These are phyloP conservation scores for Ischnura elegans DNA, from an alignment of 2,888 invertebrate species.

Conservation along the genomic window DNA sequence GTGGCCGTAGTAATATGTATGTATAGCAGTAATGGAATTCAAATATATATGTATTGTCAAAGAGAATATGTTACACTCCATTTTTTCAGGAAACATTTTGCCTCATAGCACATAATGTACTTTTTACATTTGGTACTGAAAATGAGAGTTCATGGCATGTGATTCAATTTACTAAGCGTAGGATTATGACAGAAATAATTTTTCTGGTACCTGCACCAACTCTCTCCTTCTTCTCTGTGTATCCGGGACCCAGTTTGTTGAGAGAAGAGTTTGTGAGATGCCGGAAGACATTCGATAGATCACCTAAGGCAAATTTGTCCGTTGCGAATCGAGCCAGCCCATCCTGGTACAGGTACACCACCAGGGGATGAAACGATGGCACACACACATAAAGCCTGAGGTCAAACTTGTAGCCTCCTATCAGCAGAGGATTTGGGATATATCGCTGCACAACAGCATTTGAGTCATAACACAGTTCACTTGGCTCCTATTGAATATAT, in stretches of 20 bases:
- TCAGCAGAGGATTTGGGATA: slow-evolving; percentile 87
- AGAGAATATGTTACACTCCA: too few species aligned
- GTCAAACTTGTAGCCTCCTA: slow-evolving; percentile 96
- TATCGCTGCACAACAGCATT: slow-evolving; percentile 90
- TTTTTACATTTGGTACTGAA: too few species aligned
- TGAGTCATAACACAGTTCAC: slow-evolving; percentile 88
- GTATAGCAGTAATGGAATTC: too few species aligned
- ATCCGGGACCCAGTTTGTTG: slow-evolving; percentile 92
- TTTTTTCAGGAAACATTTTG: too few species aligned
- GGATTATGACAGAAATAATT: background rate
- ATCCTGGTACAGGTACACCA: slow-evolving; percentile 93
- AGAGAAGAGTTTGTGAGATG: slow-evolving; percentile 95
- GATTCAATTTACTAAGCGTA: too few species aligned
- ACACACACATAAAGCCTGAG: slow-evolving; percentile 93
- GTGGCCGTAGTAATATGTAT: too few species aligned
- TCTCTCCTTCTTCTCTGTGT: slow-evolving; percentile 89
- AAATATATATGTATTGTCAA: too few species aligned
- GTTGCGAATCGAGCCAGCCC: slow-evolving; percentile 91
- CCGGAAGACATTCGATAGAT: slow-evolving; percentile 90
- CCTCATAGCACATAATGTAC: too few species aligned
- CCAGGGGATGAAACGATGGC: slow-evolving; percentile 91
- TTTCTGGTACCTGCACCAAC: slow-evolving; percentile 85
- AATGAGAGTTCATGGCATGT: too few species aligned
- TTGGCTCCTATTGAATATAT: slow-evolving; percentile 82
- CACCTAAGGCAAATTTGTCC: slow-evolving; percentile 90